Evolutionary conservation across 2,113 vertebrate genomes (phyloP).

Genomic region (Bettongia penicillata): DNA sequence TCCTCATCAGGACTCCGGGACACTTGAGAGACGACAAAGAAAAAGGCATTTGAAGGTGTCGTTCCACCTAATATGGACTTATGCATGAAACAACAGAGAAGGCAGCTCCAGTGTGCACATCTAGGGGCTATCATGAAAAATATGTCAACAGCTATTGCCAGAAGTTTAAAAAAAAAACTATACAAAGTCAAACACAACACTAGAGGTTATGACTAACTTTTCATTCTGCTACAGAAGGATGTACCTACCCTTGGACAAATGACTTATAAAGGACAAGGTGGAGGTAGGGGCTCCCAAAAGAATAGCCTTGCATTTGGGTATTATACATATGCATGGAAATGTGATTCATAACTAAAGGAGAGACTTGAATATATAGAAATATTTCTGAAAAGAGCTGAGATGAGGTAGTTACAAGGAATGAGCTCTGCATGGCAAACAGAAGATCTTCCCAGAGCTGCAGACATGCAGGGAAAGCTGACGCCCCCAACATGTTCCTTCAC

Average conservation of each 20-base stretch:
- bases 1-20: slow-evolving; percentile 58
- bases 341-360: neutral
- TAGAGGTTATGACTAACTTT: slow-evolving; percentile 72
- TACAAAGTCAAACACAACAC: slow-evolving; percentile 76
- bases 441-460: neutral
- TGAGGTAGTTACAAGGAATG: neutral
- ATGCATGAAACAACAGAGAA: slow-evolving; percentile 58
- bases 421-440: neutral
- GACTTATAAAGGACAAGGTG: neutral
- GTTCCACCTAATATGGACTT: slow-evolving; percentile 60
- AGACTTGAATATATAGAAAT: neutral
- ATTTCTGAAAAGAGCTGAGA: neutral
- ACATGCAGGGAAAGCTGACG: neutral
- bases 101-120: slow-evolving; percentile 40
- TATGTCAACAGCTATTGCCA: slow-evolving; percentile 80
- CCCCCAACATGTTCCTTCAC: neutral
- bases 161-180: slow-evolving; percentile 71
- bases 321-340: neutral
- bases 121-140: slow-evolving; percentile 65
- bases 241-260: neutral
- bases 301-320: neutral
- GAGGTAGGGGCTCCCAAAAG: neutral
- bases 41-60: slow-evolving; percentile 65
- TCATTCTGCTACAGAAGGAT: slow-evolving; percentile 51
- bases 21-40: slow-evolving; percentile 58